Conservation (phyloP, 2,797 vertebrate species). For the Ficedula albicollis region DNA sequence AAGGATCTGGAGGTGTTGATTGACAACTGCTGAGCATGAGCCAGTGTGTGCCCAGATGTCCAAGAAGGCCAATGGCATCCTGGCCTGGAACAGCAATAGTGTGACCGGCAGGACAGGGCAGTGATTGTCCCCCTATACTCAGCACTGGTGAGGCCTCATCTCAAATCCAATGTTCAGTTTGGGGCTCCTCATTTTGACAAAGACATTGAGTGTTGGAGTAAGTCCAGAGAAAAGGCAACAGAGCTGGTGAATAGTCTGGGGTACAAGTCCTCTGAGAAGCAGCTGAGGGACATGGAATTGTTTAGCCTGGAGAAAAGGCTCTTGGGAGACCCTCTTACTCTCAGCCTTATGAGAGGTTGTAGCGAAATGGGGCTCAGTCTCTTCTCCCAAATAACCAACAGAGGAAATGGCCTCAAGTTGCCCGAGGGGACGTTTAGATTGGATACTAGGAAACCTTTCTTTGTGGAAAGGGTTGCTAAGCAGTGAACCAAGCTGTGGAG, state of each 20-base stretch:
- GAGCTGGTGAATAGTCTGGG: neutral
- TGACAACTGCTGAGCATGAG: neutral
- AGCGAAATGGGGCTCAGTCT: accelerated
- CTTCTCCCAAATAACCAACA: neutral
- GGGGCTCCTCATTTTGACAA: neutral
- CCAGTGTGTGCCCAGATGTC: neutral
- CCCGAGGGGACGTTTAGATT: neutral
- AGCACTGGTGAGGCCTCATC: neutral
- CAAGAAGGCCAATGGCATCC: neutral
- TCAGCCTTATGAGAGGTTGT: neutral
- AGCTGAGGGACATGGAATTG: neutral
- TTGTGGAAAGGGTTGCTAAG: neutral
- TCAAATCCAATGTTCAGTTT: neutral
- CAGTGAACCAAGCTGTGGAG: neutral
- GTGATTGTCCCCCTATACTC: accelerated
- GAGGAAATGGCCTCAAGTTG: neutral
- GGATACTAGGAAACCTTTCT: neutral
- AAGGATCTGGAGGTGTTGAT: neutral
- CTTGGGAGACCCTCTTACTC: neutral
- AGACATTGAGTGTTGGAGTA: neutral
- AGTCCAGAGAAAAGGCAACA: neutral
- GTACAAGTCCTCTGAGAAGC: neutral
- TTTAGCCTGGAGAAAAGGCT: neutral
- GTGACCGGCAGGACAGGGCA: neutral
- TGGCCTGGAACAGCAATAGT: neutral